phyloP scores from a whole-genome alignment of 1,140 invertebrate species.

The Acyrthosiphon pisum region DNA sequence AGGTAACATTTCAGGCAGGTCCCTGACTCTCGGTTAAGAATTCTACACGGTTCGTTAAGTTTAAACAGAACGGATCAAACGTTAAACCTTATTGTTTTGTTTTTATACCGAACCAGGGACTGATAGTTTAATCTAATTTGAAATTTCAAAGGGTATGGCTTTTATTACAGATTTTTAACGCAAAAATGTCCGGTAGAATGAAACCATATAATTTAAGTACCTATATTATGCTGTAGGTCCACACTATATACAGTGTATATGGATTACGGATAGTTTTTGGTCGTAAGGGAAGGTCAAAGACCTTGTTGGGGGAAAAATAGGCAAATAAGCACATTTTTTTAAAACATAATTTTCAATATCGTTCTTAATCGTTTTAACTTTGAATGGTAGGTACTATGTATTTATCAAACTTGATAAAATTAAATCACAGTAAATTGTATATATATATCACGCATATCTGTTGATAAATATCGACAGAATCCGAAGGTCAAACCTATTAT shows the following conservation, averaged over 20 bases:
- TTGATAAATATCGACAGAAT: too few relatives aligned
- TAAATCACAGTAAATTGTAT: not conserved
- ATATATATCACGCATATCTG: too few relatives aligned
- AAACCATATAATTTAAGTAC: not conserved
- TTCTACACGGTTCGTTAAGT: not conserved
- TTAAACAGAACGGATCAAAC: not conserved
- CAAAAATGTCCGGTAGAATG: not conserved
- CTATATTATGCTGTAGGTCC: too few relatives aligned
- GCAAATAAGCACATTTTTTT: not conserved
- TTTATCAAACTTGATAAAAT: not conserved
- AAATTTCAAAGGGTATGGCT: not conserved
- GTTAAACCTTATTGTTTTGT: not conserved
- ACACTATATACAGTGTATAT: too few relatives aligned
- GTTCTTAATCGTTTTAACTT: too few relatives aligned
- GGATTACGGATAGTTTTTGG: not conserved
- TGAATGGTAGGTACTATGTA: not conserved
- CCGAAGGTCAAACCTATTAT: too few relatives aligned
- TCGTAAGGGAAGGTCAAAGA: not conserved
- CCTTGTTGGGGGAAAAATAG: not conserved
- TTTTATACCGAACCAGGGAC: not conserved
- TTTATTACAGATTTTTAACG: not conserved
- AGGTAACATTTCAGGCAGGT: not conserved
- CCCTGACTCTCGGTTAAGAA: not conserved
- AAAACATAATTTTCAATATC: too few relatives aligned
- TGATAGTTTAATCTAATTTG: not conserved